Evolutionary conservation across 2,113 vertebrate genomes (phyloP).

Genomic region (Desmodus rotundus): DNA sequence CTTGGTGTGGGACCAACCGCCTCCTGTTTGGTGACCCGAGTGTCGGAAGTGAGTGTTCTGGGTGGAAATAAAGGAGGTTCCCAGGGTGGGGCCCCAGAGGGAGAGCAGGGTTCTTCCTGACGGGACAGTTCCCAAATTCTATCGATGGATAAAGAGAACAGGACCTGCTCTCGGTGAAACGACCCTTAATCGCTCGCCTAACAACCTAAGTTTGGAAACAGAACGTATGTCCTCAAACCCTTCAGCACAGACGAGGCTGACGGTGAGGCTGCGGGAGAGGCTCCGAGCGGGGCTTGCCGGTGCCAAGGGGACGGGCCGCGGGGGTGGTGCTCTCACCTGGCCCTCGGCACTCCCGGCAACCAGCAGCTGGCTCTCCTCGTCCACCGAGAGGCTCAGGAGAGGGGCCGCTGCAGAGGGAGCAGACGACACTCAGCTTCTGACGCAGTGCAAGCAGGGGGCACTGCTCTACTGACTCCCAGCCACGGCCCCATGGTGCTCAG

Average conservation of each 20-base stretch:
- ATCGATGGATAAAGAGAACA: not conserved
- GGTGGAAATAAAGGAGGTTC: not conserved
- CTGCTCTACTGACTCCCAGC: fast-evolving
- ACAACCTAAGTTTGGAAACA: not conserved
- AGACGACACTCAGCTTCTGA: fast-evolving
- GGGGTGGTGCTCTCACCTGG: slow-evolving; percentile 77
- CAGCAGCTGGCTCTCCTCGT: slow-evolving; percentile 81
- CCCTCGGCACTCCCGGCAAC: slow-evolving; percentile 87
- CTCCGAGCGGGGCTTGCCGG: not conserved
- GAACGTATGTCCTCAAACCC: not conserved
- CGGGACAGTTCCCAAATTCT: fast-evolving
- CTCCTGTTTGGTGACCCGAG: fast-evolving
- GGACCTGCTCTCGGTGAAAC: not conserved
- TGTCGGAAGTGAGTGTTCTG: too few species aligned
- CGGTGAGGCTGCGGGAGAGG: fast-evolving
- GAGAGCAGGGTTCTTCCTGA: not conserved
- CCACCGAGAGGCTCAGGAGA: slow-evolving; percentile 83
- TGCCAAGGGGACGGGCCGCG: too few species aligned
- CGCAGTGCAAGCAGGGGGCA: too few species aligned
- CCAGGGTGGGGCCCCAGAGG: too few species aligned
- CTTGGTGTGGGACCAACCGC: not conserved
- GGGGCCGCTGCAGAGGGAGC: slow-evolving; percentile 80
- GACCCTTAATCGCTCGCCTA: not conserved
- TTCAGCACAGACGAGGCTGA: not conserved
- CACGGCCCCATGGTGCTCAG: too few species aligned